Evolutionary conservation across 2,888 invertebrate genomes (phyloP).

Genomic region (Amiota minor): DNA sequence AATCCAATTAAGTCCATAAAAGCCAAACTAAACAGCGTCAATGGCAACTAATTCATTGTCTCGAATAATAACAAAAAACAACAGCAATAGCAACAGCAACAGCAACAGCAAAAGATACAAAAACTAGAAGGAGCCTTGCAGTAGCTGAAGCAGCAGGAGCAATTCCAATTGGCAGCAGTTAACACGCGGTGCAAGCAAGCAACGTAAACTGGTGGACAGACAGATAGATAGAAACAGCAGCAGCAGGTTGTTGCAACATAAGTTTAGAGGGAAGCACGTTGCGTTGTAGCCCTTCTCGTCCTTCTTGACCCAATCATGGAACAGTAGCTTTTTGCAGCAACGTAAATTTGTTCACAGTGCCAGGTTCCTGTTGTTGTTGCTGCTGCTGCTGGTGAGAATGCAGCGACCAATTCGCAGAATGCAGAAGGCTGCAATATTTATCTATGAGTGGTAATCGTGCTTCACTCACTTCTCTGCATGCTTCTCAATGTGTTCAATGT

Average conservation of each 20-base stretch:
- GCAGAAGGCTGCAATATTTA: conserved; percentile 45
- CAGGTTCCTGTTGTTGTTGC: background rate
- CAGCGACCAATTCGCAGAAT: conserved; percentile 24
- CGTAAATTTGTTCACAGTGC: conserved; percentile 40
- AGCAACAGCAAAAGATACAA: conserved; percentile 11
- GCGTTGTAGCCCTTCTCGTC: no score
- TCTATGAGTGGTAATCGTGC: conserved; percentile 68
- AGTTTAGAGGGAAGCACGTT: background rate
- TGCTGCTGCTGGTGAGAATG: conserved; percentile 23
- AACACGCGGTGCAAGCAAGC: conserved; percentile 21
- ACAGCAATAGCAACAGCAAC: background rate
- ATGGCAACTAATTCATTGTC: conserved; percentile 63
- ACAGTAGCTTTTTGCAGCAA: conserved; percentile 33
- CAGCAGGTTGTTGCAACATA: conserved; percentile 28
- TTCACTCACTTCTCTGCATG: conserved; percentile 35
- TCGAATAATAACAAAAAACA: conserved; percentile 49
- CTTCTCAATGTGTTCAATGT: conserved; percentile 42
- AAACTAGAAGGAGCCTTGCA: background rate
- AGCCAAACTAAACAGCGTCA: conserved; percentile 49
- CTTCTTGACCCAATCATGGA: no score
- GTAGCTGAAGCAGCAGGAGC: conserved; percentile 18
- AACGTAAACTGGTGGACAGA: background rate
- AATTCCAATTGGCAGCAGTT: conserved; percentile 30
- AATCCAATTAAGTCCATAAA: conserved; percentile 72
- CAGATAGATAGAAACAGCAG: conserved; percentile 6